Base-by-base conservation (phyloP, 2,113 vertebrate genomes). In the Theropithecus gelada region DNA sequence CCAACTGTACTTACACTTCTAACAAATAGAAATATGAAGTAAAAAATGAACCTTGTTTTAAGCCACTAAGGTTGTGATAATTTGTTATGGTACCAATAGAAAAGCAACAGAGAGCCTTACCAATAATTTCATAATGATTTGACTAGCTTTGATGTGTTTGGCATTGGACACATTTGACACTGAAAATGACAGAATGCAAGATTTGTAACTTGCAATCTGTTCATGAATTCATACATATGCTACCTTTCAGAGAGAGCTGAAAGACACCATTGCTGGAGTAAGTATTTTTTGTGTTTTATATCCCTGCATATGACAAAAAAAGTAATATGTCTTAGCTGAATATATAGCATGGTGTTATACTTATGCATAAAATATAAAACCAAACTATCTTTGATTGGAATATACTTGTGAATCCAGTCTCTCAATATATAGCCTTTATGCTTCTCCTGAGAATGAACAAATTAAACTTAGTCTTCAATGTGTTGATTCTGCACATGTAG, bases 311-410 rank as follows among this genome's bases (percentile, higher is more conserved):
- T 82, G 43, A 86, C 81, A 78, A 40, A 97, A 98, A 97, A 70
- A 66, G 45, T 96, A 97, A 82, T 94, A 88, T 43, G 18, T 90
- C 75, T 85, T 94, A 97, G 57, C 25, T 97, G 70, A 97, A 97
- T 85, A n/a, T 64, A 50, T 59, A 89, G 64, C 92, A 91, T 79
- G 22, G 27, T 52, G 61, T 95, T 97, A 94, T 57, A 68, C 68
- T 93, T 96, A 87, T 59, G 64, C 81, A 95, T 94, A 95, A 98
- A 98, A 97, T 70, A 98, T 96, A 93, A 97, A 96, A 30, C 23
- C 52, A 68, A 95, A 95, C 32, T 96, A 95, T 95, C 96, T 98
- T 80, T 70, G 68, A 93, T 72, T 97, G 89, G 70, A 93, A 64
- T 43, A 50, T 57, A 87, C 96, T 97, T 93, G 97, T 80, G 66